Evolutionary conservation across 2,797 vertebrate genomes (phyloP), one percentile per base, ranked within the genome.

Genomic region (Moxostoma hubbsi): DNA sequence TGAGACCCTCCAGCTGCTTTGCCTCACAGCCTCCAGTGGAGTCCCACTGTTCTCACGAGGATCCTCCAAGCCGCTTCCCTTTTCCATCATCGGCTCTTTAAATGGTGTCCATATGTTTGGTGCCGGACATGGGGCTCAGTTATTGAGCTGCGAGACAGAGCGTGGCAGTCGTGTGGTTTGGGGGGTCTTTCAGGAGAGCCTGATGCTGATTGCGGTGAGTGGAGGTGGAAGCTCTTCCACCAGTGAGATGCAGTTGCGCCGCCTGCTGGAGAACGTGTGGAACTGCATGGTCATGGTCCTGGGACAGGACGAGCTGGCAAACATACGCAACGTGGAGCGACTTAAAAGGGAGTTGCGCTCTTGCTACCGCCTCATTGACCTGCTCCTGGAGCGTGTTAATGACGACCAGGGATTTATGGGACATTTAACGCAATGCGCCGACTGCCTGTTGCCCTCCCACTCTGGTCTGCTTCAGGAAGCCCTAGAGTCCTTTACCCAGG

Each of bases 21-120:
- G 96, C 87, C 94, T 98, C 76, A 95, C 95, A 4, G 93, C 96
- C 61, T 93, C 91, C 85, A 97, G 96, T 15, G 96, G 96, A 0
- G 95, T 97, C 2, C 96, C 96, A 3, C 91, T 98, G 4, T 97
- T 96, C 85, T 96, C 94, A 24, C 90, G 93, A 16, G 95, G 94
- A 57, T 94, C 84, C 57, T 82, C 89, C 65, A 92, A 89, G 18
- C 93, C 96, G 91, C 93, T 97, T 46, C 95, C 96, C 0, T 97
- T 97, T 88, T 96, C 96, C 1, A 89, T 97, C 81, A 96, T 97
- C 54, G 96, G 96, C 58, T 97, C 96, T 7, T 89, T 98, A 55
- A 97, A 97, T 11, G 96, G 96, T 0, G 97, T 97, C 2, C 97
- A 98, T 89, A 97, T 98, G 97, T 98, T 98, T n/a, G 96, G 95